phyloP scores from a whole-genome alignment of 1,140 invertebrate genomes.

The Caenorhabditis latens region DNA sequence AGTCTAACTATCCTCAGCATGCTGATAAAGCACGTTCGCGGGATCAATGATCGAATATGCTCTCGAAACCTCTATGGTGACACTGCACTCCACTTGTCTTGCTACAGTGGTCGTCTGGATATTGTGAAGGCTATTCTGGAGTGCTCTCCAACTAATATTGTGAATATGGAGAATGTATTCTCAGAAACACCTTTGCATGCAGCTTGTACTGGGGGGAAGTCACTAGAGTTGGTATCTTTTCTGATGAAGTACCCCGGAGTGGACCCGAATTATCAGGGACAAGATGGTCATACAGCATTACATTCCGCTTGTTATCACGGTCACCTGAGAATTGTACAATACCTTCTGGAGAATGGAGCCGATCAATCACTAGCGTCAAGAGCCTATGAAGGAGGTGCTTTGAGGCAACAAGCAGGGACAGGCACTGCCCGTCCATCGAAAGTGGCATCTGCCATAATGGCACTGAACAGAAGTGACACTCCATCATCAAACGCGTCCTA shows the following conservation, averaged over 20 bases:
- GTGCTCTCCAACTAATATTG: constrained; percentile 66
- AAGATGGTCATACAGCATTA: constrained; percentile 80
- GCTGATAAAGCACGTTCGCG: constrained; percentile 76
- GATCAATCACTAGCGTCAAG: constrained; percentile 79
- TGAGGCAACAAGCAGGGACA: constrained; percentile 26
- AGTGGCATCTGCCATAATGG: constrained; percentile 58
- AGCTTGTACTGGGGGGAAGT: constrained; percentile 79
- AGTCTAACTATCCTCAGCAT: constrained; percentile 78
- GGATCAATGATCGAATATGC: constrained; percentile 12
- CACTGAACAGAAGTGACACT: constrained; percentile 51
- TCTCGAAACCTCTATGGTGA: constrained; percentile 79
- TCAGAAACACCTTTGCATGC: constrained; percentile 80
- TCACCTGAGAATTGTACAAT: constrained; percentile 79
- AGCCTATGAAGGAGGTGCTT: constrained; percentile 62
- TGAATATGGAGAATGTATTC: constrained; percentile 79
- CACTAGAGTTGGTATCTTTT: constrained; percentile 79
- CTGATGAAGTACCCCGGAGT: constrained; percentile 79
- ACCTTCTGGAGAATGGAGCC: constrained; percentile 79
- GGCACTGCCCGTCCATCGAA: background rate
- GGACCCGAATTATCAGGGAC: constrained; percentile 79
- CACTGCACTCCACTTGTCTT: constrained; percentile 79
- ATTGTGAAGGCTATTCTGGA: constrained; percentile 78
- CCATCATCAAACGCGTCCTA: constrained; percentile 53
- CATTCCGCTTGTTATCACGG: constrained; percentile 81
- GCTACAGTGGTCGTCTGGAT: constrained; percentile 79